phyloP scores from a whole-genome alignment of 2,797 vertebrate species.

The Silurus lanzhouensis region DNA sequence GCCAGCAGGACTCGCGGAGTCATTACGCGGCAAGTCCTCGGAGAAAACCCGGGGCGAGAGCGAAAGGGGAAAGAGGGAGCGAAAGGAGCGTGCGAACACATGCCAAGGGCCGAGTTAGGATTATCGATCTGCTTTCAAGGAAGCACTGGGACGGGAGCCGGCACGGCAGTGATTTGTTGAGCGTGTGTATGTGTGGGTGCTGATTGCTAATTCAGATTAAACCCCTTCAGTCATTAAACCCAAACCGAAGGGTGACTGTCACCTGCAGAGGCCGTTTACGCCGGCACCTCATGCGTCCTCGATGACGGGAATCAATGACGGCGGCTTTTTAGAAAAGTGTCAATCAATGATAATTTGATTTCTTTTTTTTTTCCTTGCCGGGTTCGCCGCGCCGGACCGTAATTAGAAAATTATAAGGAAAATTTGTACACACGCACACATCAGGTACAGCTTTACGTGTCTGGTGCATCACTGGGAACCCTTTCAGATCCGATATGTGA shows the following conservation, averaged over 20 bases:
- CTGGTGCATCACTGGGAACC: conserved; percentile 25
- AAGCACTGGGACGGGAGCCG: conserved; percentile 34
- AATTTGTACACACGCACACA: conserved; percentile 26
- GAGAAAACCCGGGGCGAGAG: conserved; percentile 24
- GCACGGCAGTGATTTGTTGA: conserved; percentile 23
- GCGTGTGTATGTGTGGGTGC: conserved; percentile 4
- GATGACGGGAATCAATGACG: conserved; percentile 47
- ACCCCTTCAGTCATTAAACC: conserved; percentile 48
- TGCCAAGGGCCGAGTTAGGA: conserved; percentile 70
- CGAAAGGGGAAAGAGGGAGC: conserved; percentile 42
- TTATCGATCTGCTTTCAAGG: conserved; percentile 66
- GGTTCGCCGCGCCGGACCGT: conserved; percentile 29
- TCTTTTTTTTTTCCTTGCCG: neutral
- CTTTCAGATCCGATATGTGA: neutral
- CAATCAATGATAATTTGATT: conserved; percentile 60
- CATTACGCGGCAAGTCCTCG: conserved; percentile 41
- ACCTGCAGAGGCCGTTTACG: conserved; percentile 52
- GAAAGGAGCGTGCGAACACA: conserved; percentile 67
- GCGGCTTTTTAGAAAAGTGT: conserved; percentile 48
- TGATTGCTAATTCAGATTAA: conserved; percentile 44
- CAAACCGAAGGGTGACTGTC: conserved; percentile 53
- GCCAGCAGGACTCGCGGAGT: conserved; percentile 44
- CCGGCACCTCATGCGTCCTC: conserved; percentile 29
- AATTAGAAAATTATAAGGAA: conserved; percentile 42
- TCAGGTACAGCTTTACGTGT: conserved; percentile 23